Evolutionary conservation across 2,797 vertebrate genomes (phyloP).

Genomic region (Typhlichthys eigenmanni): DNA sequence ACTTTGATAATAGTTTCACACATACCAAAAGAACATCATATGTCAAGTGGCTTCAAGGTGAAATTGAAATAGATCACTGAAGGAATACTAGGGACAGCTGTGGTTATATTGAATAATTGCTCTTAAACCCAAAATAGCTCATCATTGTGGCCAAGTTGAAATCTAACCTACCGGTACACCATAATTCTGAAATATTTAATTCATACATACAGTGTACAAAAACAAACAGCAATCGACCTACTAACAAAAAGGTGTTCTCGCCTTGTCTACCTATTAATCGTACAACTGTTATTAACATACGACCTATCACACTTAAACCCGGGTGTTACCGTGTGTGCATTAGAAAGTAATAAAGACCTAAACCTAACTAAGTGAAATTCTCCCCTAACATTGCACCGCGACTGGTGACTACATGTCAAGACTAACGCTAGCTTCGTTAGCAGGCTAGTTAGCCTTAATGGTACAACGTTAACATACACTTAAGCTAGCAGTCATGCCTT

Average conservation of each 20-base stretch:
- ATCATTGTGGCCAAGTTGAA: not conserved
- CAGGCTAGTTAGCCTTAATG: slow-evolving; percentile 53
- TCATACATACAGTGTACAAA: not conserved
- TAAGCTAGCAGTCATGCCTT: slow-evolving; percentile 42
- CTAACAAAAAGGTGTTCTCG: not conserved
- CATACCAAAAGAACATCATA: not conserved
- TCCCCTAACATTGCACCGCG: slow-evolving; percentile 1
- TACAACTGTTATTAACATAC: no score
- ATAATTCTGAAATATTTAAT: not conserved
- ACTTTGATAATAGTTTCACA: no score
- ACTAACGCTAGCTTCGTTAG: slow-evolving; percentile 50
- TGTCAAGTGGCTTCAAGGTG: not conserved
- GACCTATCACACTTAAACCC: no score
- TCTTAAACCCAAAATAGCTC: not conserved
- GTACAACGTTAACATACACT: slow-evolving; percentile 52
- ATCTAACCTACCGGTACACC: not conserved
- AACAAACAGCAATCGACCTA: slow-evolving; percentile 10
- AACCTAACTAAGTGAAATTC: slow-evolving; percentile 15
- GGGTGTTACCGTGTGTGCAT: not conserved
- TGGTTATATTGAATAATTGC: slow-evolving; percentile 5
- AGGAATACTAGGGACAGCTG: slow-evolving; percentile 11
- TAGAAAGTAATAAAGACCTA: not conserved
- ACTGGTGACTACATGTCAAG: slow-evolving; percentile 43
- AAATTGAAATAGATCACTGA: not conserved
- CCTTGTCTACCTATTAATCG: no score